phyloP scores from a whole-genome alignment of 2,888 invertebrate species.

The Epinotia ramella region DNA sequence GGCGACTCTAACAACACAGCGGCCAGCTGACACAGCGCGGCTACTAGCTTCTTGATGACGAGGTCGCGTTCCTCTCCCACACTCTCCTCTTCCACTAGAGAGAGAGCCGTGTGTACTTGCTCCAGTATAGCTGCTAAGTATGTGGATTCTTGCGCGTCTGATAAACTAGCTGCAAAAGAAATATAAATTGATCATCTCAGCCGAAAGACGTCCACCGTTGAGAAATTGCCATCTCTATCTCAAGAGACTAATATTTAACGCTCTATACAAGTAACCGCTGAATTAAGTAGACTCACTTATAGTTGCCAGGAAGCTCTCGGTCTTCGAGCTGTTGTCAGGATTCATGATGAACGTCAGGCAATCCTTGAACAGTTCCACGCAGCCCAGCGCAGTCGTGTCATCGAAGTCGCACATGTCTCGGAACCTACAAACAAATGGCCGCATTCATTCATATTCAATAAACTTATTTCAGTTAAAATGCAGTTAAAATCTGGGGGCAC shows the following conservation, averaged over 20 bases:
- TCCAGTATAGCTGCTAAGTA: slow-evolving; percentile 65
- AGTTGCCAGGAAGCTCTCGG: slow-evolving; percentile 61
- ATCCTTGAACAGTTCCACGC: slow-evolving; percentile 86
- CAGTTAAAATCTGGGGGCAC: too few species aligned
- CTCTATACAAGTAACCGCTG: too few species aligned
- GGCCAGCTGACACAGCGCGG: slow-evolving; percentile 58
- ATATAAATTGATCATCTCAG: neutral
- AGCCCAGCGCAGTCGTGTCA: slow-evolving; percentile 79
- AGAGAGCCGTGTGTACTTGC: slow-evolving; percentile 59
- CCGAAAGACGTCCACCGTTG: too few species aligned
- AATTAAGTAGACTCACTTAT: slow-evolving; percentile 61
- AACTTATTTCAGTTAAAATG: too few species aligned
- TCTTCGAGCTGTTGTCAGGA: slow-evolving; percentile 61
- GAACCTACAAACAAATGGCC: slow-evolving; percentile 62
- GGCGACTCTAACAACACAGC: slow-evolving; percentile 62
- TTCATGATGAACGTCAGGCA: slow-evolving; percentile 67
- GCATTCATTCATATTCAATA: too few species aligned
- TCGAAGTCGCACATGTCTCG: slow-evolving; percentile 85
- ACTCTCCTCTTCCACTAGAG: slow-evolving; percentile 58
- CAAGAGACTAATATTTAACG: too few species aligned
- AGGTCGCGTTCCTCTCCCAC: slow-evolving; percentile 59
- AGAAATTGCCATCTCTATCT: too few species aligned
- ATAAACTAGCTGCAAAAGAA: slow-evolving; percentile 56
- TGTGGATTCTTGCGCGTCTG: slow-evolving; percentile 55
- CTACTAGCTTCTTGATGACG: slow-evolving; percentile 58